Conservation (phyloP, 1,140 invertebrate species). For the Aphelenchoides fujianensis region DNA sequence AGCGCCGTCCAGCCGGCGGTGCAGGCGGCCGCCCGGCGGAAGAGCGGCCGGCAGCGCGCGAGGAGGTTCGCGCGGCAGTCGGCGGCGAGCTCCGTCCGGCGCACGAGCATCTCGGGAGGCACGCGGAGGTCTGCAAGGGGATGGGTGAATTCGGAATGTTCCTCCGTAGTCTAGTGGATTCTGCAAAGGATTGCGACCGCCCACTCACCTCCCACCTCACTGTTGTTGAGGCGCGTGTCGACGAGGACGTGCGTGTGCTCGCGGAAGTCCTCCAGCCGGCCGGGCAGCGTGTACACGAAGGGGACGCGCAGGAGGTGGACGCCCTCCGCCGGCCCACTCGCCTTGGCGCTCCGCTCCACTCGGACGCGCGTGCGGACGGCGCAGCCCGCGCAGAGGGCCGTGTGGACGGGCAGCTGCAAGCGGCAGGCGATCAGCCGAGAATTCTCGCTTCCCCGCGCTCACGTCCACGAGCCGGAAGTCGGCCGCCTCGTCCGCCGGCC, state of each 20-base stretch:
- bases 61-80: not conserved
- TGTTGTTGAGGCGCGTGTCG: too few species aligned
- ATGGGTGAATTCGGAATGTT: too few species aligned
- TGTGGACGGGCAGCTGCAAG: conserved; percentile 11
- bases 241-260: too few species aligned
- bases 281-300: conserved; percentile 13
- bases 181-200: too few species aligned
- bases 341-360: not conserved
- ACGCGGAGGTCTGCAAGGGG: too few species aligned
- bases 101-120: not conserved
- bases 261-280: not conserved
- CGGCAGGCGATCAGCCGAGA: not conserved
- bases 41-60: not conserved
- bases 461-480: not conserved
- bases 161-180: too few species aligned
- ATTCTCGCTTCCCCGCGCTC: too few species aligned
- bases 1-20: not conserved
- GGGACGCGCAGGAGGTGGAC: conserved; percentile 12
- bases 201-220: too few species aligned
- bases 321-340: not conserved
- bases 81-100: not conserved
- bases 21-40: not conserved
- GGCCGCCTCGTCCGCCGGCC: not conserved
- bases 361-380: not conserved
- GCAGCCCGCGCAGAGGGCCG: not conserved